Conservation (phyloP, 2,888 invertebrate species). For the Drosophila mimetica region DNA sequence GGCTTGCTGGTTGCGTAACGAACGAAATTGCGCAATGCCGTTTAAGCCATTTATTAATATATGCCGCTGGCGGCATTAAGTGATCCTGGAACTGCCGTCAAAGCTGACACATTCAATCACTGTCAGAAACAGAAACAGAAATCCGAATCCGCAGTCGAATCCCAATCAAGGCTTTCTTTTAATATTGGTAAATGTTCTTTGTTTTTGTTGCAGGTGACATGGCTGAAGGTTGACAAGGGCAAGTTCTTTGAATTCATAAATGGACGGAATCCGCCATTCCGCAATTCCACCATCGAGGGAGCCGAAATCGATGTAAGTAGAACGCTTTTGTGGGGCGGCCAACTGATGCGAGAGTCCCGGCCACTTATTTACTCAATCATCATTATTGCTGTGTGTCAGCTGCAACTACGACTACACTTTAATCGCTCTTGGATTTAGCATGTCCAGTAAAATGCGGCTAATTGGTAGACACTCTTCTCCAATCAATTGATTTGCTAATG, state of each 20-base stretch:
- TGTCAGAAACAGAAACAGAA: slow-evolving; percentile 60
- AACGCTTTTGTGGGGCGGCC: no score
- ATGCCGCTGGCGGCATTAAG: slow-evolving; percentile 13
- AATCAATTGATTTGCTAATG: slow-evolving; percentile 37
- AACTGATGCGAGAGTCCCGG: background rate
- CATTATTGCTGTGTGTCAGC: slow-evolving; percentile 19
- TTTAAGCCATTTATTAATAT: slow-evolving; percentile 35
- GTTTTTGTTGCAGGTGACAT: slow-evolving; percentile 82
- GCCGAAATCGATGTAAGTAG: slow-evolving; percentile 91
- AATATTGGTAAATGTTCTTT: slow-evolving; percentile 41
- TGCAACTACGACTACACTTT: background rate
- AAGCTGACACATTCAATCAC: slow-evolving; percentile 68
- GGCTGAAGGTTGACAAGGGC: slow-evolving; percentile 85
- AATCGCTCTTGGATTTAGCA: slow-evolving; percentile 22
- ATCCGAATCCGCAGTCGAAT: background rate
- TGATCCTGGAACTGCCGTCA: slow-evolving; percentile 23
- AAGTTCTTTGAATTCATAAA: slow-evolving; percentile 93
- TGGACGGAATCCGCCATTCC: slow-evolving; percentile 90
- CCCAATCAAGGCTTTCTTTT: slow-evolving; percentile 20
- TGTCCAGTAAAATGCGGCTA: slow-evolving; percentile 19
- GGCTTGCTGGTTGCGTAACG: slow-evolving; percentile 9
- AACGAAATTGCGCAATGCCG: slow-evolving; percentile 16
- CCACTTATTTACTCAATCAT: slow-evolving; percentile 31
- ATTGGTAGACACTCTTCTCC: slow-evolving; percentile 18
- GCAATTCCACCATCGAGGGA: slow-evolving; percentile 88